phyloP scores from a whole-genome alignment of 2,888 invertebrate species.

The Eilema sororculum region DNA sequence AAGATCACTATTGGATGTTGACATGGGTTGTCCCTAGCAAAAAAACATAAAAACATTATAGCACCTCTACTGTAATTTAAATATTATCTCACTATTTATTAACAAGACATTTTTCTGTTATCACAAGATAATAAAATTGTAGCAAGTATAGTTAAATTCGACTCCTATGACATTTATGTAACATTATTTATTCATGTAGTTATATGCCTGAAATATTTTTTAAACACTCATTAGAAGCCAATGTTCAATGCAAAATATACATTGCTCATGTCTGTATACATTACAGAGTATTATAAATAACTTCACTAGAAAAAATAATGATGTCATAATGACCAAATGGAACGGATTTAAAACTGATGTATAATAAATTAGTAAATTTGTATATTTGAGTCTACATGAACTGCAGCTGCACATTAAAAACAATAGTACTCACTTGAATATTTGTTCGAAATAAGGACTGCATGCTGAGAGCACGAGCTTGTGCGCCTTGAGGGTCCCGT shows the following conservation, averaged over 20 bases:
- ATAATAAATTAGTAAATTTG: slow-evolving; percentile 42
- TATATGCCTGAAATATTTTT: slow-evolving; percentile 31
- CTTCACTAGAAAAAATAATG: slow-evolving; percentile 76
- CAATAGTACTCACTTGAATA: slow-evolving; percentile 86
- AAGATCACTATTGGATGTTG: slow-evolving; percentile 91
- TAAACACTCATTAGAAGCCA: slow-evolving; percentile 42
- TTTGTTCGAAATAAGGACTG: slow-evolving; percentile 92
- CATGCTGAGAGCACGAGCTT: slow-evolving; percentile 91
- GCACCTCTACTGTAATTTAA: slow-evolving; percentile 37
- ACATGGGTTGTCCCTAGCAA: slow-evolving; percentile 89
- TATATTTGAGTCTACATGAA: slow-evolving; percentile 35
- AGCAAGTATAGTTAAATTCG: slow-evolving; percentile 39
- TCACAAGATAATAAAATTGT: slow-evolving; percentile 60
- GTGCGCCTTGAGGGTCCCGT: slow-evolving; percentile 90
- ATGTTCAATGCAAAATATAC: slow-evolving; percentile 55
- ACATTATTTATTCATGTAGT: slow-evolving; percentile 42
- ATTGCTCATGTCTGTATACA: slow-evolving; percentile 64
- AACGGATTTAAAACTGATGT: slow-evolving; percentile 58
- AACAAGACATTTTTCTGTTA: slow-evolving; percentile 56
- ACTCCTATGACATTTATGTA: slow-evolving; percentile 61
- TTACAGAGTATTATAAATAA: slow-evolving; percentile 70
- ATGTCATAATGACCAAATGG: slow-evolving; percentile 77
- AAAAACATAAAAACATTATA: slow-evolving; percentile 45
- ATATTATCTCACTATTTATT: slow-evolving; percentile 58
- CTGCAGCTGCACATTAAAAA: slow-evolving; percentile 43